Base-by-base conservation (phyloP, 1,140 invertebrate genomes). In the Hyphantria cunea region DNA sequence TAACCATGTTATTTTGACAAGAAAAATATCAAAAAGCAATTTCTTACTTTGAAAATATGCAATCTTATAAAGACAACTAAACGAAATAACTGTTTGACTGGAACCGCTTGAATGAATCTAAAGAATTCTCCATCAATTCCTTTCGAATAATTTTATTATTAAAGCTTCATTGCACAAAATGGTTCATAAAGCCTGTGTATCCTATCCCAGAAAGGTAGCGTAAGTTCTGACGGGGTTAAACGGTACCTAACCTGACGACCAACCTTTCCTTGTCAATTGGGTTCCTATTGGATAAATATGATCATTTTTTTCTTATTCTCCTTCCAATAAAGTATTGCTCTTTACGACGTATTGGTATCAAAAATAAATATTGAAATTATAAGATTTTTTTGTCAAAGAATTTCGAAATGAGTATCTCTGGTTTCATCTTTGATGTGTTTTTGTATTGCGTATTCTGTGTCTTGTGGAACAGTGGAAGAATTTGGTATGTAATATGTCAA, bases 151-250 rank as follows among this genome's bases (percentile, higher is more conserved):
- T 56, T 56, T 56, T 56, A 56, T 56, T 56, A 56, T 34, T 42
- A 56, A 56, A 56, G 47, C 31, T 17, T 47, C 44, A 15, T 56
- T 56, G 54, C 54, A 47, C 31, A 42, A 25, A 31, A 56, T 56
- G 32, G 53, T 41, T 34, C 42, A 58, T 49, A 58, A 58, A 48
- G 55, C 33, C 55, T 49, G 13, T 49, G 13, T 39, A 49, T 39
- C 55, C 55, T 49, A 25, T 39, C 25, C 13, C 55, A 31, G 45
- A 49, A 56, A 58, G 55, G 55, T 41, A 58, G 33, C 44, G 48
- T 44, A 34, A 49, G 37, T 58, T 58, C 55, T 58, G 34, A 51
- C 13, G 55, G 64, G 64, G 68, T 64, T 64, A 66, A 66, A 48
- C 60, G 54, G 49, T 59, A 15, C 58, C 34, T 51, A 31, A 65